Evolutionary conservation across 2,797 vertebrate species (phyloP).

Genomic region (Loriculus beryllinus): DNA sequence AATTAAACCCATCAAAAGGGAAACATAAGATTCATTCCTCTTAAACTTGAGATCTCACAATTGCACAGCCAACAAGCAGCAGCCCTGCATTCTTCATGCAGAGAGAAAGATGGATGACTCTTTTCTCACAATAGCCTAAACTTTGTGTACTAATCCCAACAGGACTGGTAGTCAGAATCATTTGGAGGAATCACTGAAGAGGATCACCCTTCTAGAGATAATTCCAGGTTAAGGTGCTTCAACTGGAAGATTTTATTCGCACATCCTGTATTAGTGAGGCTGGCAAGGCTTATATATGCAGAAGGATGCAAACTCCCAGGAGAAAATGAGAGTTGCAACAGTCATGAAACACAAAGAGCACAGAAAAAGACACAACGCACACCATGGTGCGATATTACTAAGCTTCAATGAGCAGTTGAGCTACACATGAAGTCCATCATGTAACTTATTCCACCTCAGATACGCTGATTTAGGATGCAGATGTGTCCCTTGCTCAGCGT

Average conservation of each 20-base stretch:
- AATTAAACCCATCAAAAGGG: neutral
- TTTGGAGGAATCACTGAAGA: neutral
- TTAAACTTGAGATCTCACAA: neutral
- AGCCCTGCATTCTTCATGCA: neutral
- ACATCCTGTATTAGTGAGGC: neutral
- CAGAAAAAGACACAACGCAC: fast-evolving
- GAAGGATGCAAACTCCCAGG: neutral
- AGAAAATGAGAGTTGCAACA: neutral
- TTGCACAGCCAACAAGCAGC: neutral
- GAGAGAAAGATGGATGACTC: neutral
- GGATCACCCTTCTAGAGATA: neutral
- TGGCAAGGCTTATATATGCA: neutral
- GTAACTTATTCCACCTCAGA: neutral
- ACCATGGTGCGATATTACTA: neutral
- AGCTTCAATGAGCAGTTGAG: neutral
- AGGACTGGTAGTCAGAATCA: neutral
- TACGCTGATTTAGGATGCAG: neutral
- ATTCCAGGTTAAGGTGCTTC: neutral
- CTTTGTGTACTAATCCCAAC: neutral
- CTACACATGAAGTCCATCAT: neutral
- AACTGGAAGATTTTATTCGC: neutral
- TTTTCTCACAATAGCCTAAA: neutral
- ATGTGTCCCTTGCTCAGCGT: neutral
- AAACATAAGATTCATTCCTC: neutral
- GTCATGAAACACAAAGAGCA: neutral